Evolutionary conservation across 2,888 invertebrate genomes (phyloP).

Genomic region (Rapana venosa): DNA sequence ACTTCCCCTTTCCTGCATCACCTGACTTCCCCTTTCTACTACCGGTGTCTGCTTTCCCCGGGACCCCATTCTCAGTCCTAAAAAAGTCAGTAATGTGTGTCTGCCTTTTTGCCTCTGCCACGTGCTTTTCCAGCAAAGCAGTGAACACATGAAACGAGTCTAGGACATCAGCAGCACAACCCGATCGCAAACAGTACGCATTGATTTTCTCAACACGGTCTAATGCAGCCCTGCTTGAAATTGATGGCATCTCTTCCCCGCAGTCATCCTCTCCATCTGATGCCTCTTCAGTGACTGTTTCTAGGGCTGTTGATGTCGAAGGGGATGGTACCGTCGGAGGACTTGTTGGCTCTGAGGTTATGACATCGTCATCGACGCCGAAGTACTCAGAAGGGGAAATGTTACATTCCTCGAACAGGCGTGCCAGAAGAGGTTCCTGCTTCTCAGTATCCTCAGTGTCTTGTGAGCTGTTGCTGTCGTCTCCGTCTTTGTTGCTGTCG

Average conservation of each 20-base stretch:
- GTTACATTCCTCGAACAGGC: conserved; percentile 14
- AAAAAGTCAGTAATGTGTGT: neutral
- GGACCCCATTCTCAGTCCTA: neutral
- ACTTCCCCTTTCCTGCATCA: neutral
- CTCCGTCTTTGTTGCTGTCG: too few relatives aligned
- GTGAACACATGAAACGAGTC: neutral
- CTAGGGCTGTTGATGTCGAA: neutral
- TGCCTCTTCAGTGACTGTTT: neutral
- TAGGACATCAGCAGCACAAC: neutral
- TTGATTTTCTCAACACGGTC: conserved; percentile 9
- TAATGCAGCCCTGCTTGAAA: neutral
- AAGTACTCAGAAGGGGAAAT: conserved; percentile 19
- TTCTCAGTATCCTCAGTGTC: neutral
- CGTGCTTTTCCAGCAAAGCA: conserved; percentile 19
- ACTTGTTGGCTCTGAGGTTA: neutral
- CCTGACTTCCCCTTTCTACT: neutral
- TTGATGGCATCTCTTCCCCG: neutral
- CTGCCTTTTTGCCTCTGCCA: neutral
- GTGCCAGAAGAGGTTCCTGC: conserved; percentile 7
- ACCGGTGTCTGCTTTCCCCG: neutral
- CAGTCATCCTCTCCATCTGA: conserved; percentile 30
- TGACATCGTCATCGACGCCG: conserved; percentile 11
- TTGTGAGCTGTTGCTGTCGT: neutral
- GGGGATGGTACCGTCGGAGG: neutral
- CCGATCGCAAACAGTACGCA: neutral